Percentiles rank a stretch among this genome's conserved stretches.
These are phyloP conservation scores for Panzeria rudis DNA, from an alignment of 2,888 invertebrate species.

Conservation along the genomic window DNA sequence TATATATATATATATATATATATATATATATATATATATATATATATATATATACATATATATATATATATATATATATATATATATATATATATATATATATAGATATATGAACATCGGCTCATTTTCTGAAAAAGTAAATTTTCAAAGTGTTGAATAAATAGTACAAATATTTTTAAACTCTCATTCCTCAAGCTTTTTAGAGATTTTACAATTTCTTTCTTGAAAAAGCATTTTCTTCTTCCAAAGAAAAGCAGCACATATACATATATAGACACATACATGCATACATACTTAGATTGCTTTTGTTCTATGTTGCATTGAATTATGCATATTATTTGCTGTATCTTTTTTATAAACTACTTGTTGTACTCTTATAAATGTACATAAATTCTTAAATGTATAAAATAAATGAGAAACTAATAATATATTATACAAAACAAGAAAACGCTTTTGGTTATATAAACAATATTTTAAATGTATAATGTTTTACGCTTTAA, in stretches of 20 bases:
- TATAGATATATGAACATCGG: too few species aligned
- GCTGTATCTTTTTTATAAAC: not conserved
- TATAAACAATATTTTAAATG: constrained; percentile 6
- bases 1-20: too few species aligned
- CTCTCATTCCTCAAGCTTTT: not conserved
- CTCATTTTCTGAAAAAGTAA: not conserved
- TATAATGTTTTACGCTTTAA: not conserved
- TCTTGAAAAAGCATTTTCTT: not conserved
- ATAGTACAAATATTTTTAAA: not conserved
- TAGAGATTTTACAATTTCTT: not conserved
- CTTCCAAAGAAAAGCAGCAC: not conserved
- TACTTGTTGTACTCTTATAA: not conserved
- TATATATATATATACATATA: too few species aligned
- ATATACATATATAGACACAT: too few species aligned
- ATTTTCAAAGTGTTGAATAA: constrained; percentile 26
- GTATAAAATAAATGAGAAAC: not conserved
- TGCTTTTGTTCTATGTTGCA: not conserved
- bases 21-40: too few species aligned
- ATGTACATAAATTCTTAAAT: not conserved
- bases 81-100: too few species aligned
- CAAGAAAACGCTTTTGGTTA: constrained; percentile 24
- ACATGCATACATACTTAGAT: not conserved
- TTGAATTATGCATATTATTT: not conserved
- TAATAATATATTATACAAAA: not conserved
- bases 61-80: too few species aligned